phyloP scores from a whole-genome alignment of 2,113 vertebrate species.

The Leptobrachium ailaonicum region DNA sequence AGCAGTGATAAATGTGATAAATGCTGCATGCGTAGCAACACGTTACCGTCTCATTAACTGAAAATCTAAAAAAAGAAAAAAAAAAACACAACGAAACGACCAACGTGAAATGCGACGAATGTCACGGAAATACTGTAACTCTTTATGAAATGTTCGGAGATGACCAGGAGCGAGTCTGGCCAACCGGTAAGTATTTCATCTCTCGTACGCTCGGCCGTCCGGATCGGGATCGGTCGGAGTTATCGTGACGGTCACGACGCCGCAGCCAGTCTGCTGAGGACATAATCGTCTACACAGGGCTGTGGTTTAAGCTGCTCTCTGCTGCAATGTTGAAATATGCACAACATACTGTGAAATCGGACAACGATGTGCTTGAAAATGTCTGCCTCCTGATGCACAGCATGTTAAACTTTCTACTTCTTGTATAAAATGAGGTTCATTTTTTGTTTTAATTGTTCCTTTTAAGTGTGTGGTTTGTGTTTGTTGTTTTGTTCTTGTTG shows the following conservation, averaged over 20 bases:
- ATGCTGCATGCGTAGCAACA: too few species aligned
- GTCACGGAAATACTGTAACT: not conserved
- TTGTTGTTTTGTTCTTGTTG: too few species aligned
- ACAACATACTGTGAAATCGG: conserved; percentile 5
- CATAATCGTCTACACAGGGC: too few species aligned
- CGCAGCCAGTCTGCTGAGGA: too few species aligned
- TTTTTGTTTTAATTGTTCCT: not conserved
- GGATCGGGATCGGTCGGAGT: too few species aligned
- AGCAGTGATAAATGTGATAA: too few species aligned
- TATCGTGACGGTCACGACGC: too few species aligned
- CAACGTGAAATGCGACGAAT: too few species aligned
- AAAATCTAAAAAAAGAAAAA: too few species aligned
- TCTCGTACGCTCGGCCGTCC: not conserved
- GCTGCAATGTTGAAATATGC: not conserved
- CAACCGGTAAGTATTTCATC: not conserved
- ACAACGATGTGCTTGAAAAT: not conserved
- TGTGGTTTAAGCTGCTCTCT: not conserved
- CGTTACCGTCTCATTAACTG: too few species aligned
- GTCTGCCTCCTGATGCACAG: conserved; percentile 1
- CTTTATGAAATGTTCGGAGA: not conserved
- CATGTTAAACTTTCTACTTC: conserved; percentile 10
- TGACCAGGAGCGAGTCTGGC: not conserved
- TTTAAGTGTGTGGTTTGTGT: too few species aligned
- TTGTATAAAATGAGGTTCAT: not conserved
- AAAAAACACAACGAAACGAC: too few species aligned